Conservation (phyloP, 1,140 invertebrate species). For the Brachionus koreanus region DNA sequence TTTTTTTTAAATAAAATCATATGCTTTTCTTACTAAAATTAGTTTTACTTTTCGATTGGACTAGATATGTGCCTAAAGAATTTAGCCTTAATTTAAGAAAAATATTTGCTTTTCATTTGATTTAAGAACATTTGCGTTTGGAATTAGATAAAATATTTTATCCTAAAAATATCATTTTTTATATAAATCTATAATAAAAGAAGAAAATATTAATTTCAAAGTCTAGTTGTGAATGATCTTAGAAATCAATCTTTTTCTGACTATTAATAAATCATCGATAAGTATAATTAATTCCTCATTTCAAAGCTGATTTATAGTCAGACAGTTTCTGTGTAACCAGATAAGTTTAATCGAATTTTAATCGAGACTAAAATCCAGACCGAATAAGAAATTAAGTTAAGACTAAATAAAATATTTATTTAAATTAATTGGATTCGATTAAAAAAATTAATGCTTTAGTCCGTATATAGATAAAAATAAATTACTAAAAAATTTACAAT, state of each 20-base stretch:
- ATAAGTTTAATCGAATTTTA: background rate
- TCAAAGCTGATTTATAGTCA: background rate
- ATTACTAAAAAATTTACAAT: slow-evolving; percentile 26
- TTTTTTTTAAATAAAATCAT: background rate
- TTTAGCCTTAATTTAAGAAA: background rate
- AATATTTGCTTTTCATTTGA: background rate
- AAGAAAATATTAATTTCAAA: background rate
- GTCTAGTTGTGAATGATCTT: background rate
- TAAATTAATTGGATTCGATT: background rate
- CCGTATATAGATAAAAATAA: background rate
- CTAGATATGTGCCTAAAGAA: background rate
- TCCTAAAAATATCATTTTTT: background rate
- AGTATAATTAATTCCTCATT: background rate
- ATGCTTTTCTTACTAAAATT: background rate
- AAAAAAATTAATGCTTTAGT: background rate
- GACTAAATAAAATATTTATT: slow-evolving; percentile 1
- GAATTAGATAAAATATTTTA: background rate
- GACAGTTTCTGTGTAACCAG: background rate
- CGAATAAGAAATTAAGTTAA: background rate
- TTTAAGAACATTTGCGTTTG: background rate
- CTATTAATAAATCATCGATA: background rate
- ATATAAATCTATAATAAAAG: too few relatives aligned
- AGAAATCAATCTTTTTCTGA: background rate
- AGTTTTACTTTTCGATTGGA: background rate
- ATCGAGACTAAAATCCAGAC: background rate